These are phyloP conservation scores for Bombus fervidus DNA, from an alignment of 1,140 invertebrate species.

Conservation along the genomic window DNA sequence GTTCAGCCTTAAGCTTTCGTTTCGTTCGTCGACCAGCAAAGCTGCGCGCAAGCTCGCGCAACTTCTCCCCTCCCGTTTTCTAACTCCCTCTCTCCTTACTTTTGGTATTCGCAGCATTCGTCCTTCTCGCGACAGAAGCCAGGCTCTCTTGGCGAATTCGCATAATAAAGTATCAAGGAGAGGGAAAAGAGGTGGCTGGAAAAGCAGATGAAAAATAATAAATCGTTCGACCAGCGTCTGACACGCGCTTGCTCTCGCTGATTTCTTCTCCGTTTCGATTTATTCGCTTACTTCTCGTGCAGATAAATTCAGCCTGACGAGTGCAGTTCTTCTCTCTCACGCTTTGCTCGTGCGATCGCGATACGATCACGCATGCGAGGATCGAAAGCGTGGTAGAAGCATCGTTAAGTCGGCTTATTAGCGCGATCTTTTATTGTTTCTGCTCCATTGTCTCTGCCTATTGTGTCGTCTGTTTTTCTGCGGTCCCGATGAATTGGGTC, in stretches of 20 bases:
- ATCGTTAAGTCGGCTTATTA: background rate
- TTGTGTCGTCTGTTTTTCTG: background rate
- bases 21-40: conserved; percentile 25
- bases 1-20: conserved; percentile 53
- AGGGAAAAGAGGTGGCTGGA: background rate
- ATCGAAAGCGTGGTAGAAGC: background rate
- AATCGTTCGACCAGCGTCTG: conserved; percentile 29
- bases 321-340: background rate
- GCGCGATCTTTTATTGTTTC: background rate
- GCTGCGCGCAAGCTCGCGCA: conserved; percentile 61
- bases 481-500: background rate
- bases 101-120: no score
- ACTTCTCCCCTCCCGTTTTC: background rate
- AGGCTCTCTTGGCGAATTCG: background rate
- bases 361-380: background rate
- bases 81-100: background rate
- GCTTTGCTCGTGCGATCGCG: no score
- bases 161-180: conserved; percentile 47
- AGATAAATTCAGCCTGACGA: background rate
- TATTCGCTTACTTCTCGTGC: background rate
- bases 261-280: background rate
- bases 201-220: conserved; percentile 64
- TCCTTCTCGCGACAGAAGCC: background rate
- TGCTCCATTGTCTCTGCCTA: background rate
- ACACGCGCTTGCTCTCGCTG: background rate